phyloP scores from a whole-genome alignment of 2,888 invertebrate genomes.

The Panzeria rudis region DNA sequence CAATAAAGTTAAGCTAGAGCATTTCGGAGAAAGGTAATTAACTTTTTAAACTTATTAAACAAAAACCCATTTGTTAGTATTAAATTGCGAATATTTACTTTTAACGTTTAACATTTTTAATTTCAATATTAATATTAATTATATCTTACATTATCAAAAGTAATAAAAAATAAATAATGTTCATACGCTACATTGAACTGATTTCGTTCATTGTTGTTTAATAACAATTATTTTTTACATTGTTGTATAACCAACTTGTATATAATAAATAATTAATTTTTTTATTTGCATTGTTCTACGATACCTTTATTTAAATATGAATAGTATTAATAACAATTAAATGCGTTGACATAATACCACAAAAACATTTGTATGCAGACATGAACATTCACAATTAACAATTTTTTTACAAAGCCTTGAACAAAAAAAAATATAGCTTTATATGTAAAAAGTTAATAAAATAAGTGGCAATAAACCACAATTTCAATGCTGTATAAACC shows the following conservation, averaged over 20 bases:
- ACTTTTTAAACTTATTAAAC: slow-evolving; percentile 10
- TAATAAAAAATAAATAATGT: slow-evolving; percentile 55
- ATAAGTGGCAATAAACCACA: slow-evolving; percentile 68
- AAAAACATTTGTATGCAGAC: slow-evolving; percentile 54
- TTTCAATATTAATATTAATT: slow-evolving; percentile 58
- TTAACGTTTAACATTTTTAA: slow-evolving; percentile 1
- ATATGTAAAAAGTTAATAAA: slow-evolving; percentile 32
- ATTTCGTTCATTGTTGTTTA: slow-evolving; percentile 20
- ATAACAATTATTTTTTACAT: slow-evolving; percentile 4
- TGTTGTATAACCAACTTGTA: background rate
- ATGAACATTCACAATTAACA: slow-evolving; percentile 35
- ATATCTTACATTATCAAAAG: slow-evolving; percentile 33
- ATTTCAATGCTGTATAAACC: slow-evolving; percentile 60
- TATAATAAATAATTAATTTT: slow-evolving; percentile 48
- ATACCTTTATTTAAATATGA: slow-evolving; percentile 47
- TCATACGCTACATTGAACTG: slow-evolving; percentile 66
- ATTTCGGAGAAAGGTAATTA: background rate
- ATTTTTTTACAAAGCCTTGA: slow-evolving; percentile 9
- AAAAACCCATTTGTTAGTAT: slow-evolving; percentile 1
- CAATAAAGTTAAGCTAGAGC: background rate
- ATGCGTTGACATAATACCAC: slow-evolving; percentile 69
- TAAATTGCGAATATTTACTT: slow-evolving; percentile 23
- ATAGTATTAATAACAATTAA: slow-evolving; percentile 70
- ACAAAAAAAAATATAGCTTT: background rate
- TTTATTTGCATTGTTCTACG: slow-evolving; percentile 9